Evolutionary conservation across 2,888 invertebrate genomes (phyloP).

Genomic region (Caenorhabditis plicata): DNA sequence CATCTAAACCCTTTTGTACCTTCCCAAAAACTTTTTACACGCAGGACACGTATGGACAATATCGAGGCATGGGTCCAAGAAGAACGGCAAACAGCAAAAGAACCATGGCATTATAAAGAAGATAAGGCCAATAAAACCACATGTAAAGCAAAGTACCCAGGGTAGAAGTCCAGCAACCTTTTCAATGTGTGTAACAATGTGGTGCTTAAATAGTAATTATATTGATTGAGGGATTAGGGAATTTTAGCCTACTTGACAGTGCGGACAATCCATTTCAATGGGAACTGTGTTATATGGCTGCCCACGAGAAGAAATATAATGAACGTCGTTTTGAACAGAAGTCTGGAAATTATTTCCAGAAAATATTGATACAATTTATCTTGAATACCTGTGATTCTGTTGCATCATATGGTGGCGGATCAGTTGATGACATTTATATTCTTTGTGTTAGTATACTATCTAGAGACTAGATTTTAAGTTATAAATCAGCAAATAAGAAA

Average conservation of each 20-base stretch:
- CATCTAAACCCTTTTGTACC: too few relatives aligned
- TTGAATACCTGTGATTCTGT: too few relatives aligned
- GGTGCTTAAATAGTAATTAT: slow-evolving; percentile 35
- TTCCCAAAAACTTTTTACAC: slow-evolving; percentile 58
- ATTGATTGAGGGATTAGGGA: neutral
- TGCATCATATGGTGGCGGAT: too few relatives aligned
- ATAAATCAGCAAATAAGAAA: too few relatives aligned
- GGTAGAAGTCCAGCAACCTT: slow-evolving; percentile 54
- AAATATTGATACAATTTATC: too few relatives aligned
- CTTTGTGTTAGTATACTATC: too few relatives aligned
- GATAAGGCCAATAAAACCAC: slow-evolving; percentile 59
- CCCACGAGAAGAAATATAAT: too few relatives aligned
- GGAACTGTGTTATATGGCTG: slow-evolving; percentile 48
- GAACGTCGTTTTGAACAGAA: too few relatives aligned
- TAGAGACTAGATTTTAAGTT: too few relatives aligned
- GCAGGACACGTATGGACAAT: slow-evolving; percentile 61
- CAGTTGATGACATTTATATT: too few relatives aligned
- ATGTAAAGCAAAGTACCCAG: slow-evolving; percentile 43
- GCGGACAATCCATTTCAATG: slow-evolving; percentile 62
- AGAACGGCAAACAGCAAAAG: slow-evolving; percentile 58
- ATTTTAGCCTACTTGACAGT: slow-evolving; percentile 48
- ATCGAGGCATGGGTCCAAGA: slow-evolving; percentile 57
- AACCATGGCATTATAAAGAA: slow-evolving; percentile 58
- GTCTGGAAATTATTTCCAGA: too few relatives aligned
- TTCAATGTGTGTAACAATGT: slow-evolving; percentile 59